phyloP scores from a whole-genome alignment of 2,113 vertebrate genomes.

The Xiphias gladius region DNA sequence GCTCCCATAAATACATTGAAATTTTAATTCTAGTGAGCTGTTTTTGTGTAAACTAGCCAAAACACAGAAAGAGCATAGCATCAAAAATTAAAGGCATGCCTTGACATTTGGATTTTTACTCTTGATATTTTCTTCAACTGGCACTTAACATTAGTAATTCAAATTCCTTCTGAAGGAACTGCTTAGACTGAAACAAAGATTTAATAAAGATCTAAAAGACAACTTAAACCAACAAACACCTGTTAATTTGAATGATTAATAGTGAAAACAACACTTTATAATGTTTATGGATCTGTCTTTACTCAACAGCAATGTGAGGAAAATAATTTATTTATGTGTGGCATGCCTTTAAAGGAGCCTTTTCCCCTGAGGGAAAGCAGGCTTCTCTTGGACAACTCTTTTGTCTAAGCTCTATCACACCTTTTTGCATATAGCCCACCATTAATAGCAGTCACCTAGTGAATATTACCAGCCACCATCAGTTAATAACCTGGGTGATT shows the following conservation, averaged over 20 bases:
- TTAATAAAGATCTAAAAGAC: neutral
- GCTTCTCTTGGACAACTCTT: neutral
- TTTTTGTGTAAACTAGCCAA: constrained; percentile 22
- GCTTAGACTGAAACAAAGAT: neutral
- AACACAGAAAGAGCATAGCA: constrained; percentile 17
- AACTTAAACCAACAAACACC: neutral
- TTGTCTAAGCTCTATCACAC: neutral
- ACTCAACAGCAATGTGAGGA: neutral
- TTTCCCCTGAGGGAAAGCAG: neutral
- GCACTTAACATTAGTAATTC: neutral
- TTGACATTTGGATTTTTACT: constrained; percentile 38
- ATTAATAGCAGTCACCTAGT: constrained; percentile 35
- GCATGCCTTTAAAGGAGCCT: neutral
- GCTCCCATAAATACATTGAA: constrained; percentile 36
- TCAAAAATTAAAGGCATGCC: constrained; percentile 17
- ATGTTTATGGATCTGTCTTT: neutral
- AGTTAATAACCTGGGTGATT: constrained; percentile 22
- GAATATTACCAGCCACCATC: constrained; percentile 37
- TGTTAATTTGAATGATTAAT: neutral
- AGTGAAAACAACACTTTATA: neutral
- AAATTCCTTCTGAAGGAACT: neutral
- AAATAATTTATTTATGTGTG: neutral
- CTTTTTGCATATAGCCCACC: neutral
- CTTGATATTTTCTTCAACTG: constrained; percentile 17
- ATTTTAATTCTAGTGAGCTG: constrained; percentile 33